Evolutionary conservation across 2,797 vertebrate genomes (phyloP), one percentile per base, ranked within the genome.

Genomic region (Leucoraja ocellata): DNA sequence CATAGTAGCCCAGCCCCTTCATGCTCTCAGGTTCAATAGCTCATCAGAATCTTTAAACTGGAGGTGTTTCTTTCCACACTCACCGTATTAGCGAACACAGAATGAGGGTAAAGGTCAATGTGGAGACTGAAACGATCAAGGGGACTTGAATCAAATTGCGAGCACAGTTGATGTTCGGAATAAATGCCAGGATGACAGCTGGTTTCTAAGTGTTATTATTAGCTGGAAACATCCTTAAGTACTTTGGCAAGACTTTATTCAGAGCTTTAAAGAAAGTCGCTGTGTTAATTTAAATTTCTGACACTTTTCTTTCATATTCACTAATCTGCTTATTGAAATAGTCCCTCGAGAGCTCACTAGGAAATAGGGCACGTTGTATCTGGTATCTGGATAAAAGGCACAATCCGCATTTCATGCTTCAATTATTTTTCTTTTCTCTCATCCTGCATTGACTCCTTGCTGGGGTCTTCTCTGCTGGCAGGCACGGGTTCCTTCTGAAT

Each of bases 281-380:
- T 73, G 68, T 39, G 71, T 39, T 39, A 91, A 91, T 71, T 91
- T 91, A 91, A 68, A 68, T 88, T 65, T 88, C 84, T 88, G 58
- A n/a, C 84, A 63, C 84, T 88, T 61, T 68, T 68, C 84, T 58
- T 25, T 73, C n/a, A 23, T 25, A n/a, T 46, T 91, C 65, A 23
- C 88, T 91, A 36, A 68, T 73, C 65, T 71, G n/a, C 65, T 91
- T 46, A 73, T 63, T 63, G 83, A 86, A 63, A 86, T n/a, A 14
- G 83, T 11, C 83, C 58, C 83, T 86, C 16, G 83, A 86, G 54
- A n/a, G 54, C 61, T 28, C 25, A n/a, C 28, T 63, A n/a, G 58
- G 58, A 86, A 63, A 28, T 25, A 13, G 32, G 83, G n/a, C 13
- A 36, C 21, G 88, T 16, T 73, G 32, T 25, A 71, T 73, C 21